Base-by-base conservation (phyloP, 2,113 vertebrate genomes). In the Rhabdornis inornatus region DNA sequence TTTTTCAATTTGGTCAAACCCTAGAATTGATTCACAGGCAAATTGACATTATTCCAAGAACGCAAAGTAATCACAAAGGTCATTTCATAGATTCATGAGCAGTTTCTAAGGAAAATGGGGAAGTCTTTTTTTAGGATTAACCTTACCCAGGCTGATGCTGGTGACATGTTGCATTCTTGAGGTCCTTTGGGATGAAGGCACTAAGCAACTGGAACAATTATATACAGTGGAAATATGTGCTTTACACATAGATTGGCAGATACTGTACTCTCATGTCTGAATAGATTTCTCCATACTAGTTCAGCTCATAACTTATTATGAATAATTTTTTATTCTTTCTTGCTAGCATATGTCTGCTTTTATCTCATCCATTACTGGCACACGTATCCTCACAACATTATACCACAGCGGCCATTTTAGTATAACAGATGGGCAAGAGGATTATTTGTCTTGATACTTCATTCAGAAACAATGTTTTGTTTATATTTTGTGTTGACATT, bases 401-500 rank as follows among this genome's bases (percentile, higher is more conserved):
- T 79, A 61, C 65, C 35, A 45, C 20, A 55, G 84, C 35, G 5
- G 64, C 83, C 92, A 95, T 97, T 96, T 93, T 90, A 55, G 47
- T 81, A 14, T 87, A 97, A 97, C 97, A 98, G 97, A 98, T 98
- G 97, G 96, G 77, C 91, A 92, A 93, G 77, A 94, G 76, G 64
- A 95, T 96, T 95, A 96, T 97, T 96, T 94, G 90, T 91, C 90
- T 60, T 78, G 80, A 33, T 93, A 90, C 63, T 97, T 91, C 92
- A 90, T 91, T 95, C 96, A 96, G 53, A 97, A 94, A 94, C 75
- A 91, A 77, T 31, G 5, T 92, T 97, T 96, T 97, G 97, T 97
- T 97, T 97, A 92, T 96, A 88, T 96, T 97, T 96, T 96, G 92
- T 96, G 92, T 97, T 97, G 97, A 97, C 94, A 95, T 96, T 97